Conservation (phyloP, 2,113 vertebrate species). For the Oceanodroma tethys region DNA sequence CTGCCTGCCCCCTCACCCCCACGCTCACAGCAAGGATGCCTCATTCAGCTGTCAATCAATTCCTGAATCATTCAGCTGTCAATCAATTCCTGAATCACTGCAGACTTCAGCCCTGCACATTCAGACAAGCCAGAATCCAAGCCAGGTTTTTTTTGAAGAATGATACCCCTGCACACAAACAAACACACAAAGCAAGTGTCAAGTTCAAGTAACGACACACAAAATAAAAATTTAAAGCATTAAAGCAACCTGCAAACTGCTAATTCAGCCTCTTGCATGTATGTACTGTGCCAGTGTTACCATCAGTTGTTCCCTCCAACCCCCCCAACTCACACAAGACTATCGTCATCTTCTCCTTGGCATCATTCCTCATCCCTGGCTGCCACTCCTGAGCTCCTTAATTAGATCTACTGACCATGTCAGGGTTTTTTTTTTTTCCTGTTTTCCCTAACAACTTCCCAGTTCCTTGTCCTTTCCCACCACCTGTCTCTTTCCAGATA, state of each 20-base stretch:
- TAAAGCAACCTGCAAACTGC: not conserved
- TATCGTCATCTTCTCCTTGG: not conserved
- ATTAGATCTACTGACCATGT: not conserved
- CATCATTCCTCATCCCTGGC: not conserved
- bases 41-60: not conserved
- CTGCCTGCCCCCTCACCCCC: not conserved
- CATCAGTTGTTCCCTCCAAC: rapidly evolving
- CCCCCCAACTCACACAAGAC: not conserved
- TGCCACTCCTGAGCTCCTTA: not conserved
- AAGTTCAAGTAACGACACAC: not conserved
- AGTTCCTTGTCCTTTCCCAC: not conserved
- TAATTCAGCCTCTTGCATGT: not conserved
- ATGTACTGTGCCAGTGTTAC: no score
- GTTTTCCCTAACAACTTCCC: not conserved
- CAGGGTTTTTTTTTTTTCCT: no score
- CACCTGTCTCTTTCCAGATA: not conserved
- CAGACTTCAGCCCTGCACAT: not conserved
- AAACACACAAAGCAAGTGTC: not conserved
- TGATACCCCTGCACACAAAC: not conserved
- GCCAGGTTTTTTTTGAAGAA: not conserved
- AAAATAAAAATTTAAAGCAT: not conserved
- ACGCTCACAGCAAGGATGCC: not conserved
- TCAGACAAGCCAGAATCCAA: not conserved
- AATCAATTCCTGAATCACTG: not conserved
- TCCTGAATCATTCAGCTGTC: not conserved